Conservation (phyloP, 2,797 vertebrate genomes). For the Clarias laeviceps region DNA sequence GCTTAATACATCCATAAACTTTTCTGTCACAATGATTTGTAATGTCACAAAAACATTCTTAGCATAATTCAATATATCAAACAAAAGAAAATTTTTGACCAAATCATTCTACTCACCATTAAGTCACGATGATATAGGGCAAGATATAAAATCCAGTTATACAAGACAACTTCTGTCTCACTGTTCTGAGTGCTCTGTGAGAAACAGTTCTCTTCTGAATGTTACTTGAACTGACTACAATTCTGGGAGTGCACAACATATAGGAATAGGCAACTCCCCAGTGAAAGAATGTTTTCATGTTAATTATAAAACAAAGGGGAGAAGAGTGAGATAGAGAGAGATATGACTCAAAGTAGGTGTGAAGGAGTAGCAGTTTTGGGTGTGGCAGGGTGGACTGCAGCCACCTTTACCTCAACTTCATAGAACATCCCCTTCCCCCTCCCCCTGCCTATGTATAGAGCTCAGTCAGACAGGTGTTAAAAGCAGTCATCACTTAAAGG, state of each 20-base stretch:
- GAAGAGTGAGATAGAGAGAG: slow-evolving; percentile 19
- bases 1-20: background rate
- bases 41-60: background rate
- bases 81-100: slow-evolving; percentile 4
- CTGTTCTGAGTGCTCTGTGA: background rate
- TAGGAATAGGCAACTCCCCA: slow-evolving; percentile 33
- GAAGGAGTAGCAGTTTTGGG: slow-evolving; percentile 27
- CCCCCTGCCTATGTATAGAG: too few species aligned
- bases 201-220: background rate
- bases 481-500: background rate
- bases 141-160: slow-evolving; percentile 17
- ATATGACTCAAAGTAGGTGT: slow-evolving; percentile 46
- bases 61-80: background rate
- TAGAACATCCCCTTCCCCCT: background rate
- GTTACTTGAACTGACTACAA: slow-evolving; percentile 22
- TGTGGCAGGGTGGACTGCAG: slow-evolving; percentile 17
- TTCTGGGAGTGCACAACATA: slow-evolving; percentile 30
- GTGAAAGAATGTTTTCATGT: background rate
- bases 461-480: background rate
- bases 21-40: background rate
- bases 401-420: slow-evolving; percentile 12
- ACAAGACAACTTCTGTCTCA: background rate
- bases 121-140: slow-evolving; percentile 5
- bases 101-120: slow-evolving; percentile 35
- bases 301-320: slow-evolving; percentile 23